Conservation (phyloP, 2,797 vertebrate species). For the Dendrocincla fuliginosa region DNA sequence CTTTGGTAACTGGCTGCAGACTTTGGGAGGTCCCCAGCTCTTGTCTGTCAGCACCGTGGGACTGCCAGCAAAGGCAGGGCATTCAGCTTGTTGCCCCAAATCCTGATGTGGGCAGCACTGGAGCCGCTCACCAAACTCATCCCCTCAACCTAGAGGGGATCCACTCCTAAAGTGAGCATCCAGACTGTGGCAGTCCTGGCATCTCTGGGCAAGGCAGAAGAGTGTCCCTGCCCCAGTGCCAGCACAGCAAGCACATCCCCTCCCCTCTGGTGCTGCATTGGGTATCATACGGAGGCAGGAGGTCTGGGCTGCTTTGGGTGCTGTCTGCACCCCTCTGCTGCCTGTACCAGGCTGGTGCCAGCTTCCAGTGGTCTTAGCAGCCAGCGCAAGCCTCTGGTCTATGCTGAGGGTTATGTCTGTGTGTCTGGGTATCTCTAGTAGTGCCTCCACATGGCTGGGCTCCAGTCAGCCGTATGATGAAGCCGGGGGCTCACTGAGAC, state of each 20-base stretch:
- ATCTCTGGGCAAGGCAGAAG: not conserved
- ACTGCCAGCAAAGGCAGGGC: not conserved
- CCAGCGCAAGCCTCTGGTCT: not conserved
- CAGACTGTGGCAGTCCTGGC: not conserved
- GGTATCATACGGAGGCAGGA: not conserved
- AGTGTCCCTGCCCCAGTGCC: not conserved
- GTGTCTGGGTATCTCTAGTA: not conserved
- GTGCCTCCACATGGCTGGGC: not conserved
- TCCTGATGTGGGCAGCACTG: not conserved
- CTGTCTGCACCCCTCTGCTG: not conserved
- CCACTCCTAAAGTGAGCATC: accelerated
- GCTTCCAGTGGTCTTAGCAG: not conserved
- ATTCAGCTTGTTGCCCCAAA: not conserved
- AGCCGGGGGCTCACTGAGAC: accelerated
- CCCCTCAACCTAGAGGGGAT: not conserved
- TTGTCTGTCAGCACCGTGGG: not conserved
- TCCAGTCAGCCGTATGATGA: not conserved
- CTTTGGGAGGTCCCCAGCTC: not conserved
- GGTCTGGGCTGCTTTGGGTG: not conserved
- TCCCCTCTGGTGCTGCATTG: not conserved
- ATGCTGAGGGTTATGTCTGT: not conserved
- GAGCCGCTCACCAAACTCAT: not conserved
- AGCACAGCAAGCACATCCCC: accelerated
- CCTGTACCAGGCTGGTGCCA: not conserved
- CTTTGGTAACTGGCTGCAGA: not conserved